Conservation (phyloP, 2,113 vertebrate species). For the Pachycephala philippinensis region DNA sequence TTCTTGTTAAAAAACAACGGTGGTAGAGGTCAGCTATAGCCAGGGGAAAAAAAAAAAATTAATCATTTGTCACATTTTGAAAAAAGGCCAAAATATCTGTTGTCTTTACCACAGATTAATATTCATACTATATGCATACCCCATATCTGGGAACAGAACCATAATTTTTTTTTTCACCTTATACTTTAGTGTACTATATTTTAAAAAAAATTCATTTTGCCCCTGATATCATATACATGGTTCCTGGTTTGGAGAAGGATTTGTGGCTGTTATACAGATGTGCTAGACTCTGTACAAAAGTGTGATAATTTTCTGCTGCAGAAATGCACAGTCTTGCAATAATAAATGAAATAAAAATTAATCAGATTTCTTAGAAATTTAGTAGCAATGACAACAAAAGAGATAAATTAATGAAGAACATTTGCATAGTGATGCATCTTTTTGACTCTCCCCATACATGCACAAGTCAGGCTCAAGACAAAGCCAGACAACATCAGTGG, state of each 20-base stretch:
- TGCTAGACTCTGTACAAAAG: neutral
- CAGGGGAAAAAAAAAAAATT: no score
- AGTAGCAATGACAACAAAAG: neutral
- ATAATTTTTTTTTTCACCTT: neutral
- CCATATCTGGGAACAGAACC: neutral
- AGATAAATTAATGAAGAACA: neutral
- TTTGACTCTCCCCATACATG: neutral
- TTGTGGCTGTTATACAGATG: neutral
- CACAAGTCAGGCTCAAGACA: neutral
- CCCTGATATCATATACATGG: neutral
- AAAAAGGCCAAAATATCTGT: neutral
- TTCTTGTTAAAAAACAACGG: neutral
- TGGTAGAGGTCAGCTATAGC: neutral
- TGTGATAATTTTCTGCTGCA: neutral
- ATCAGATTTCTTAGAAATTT: neutral
- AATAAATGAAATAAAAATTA: neutral
- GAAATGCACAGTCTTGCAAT: neutral
- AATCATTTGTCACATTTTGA: neutral
- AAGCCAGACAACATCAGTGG: neutral
- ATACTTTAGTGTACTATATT: neutral
- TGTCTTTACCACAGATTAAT: neutral
- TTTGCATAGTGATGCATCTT: neutral
- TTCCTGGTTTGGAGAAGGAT: neutral
- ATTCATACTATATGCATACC: neutral
- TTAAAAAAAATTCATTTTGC: neutral